Base-by-base conservation (phyloP, 2,113 vertebrate genomes). In the Strigops habroptila region DNA sequence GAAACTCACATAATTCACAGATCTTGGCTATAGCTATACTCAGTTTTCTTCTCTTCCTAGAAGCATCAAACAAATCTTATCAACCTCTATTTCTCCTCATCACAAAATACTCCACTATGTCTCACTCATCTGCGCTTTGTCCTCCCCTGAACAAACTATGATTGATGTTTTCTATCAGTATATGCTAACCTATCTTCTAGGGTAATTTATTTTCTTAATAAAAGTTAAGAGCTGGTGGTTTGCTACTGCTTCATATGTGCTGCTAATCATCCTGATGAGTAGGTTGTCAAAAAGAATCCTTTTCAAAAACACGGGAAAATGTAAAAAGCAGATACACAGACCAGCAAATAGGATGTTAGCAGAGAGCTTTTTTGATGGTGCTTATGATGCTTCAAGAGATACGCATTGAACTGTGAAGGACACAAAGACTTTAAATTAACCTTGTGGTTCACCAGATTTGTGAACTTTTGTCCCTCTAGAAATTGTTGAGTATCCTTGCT, bases 121-220 rank as follows among this genome's bases (percentile, higher is more conserved):
- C 86, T 94, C 79, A 71, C 70, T 92, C 62, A 57, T 79, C 62
- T 96, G n/a, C 49, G 57, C 21, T 80, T 70, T 84, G 39, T 82
- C 88, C 59, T 95, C 39, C 59, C 81, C 44, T 85, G 48, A 97
- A 95, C 69, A 71, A 93, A 88, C 91, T n/a, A 80, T 96, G 91
- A 97, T 95, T 90, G 95, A 97, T 93, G 75, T 53, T 96, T 97
- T 95, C 82, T 86, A 96, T 96, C 79, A 83, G 68, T 88, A 77
- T 86, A 73, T 90, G 93, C 70, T 95, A 93, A 92, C 77, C 49
- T 93, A 75, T 57, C 85, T 84, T 93, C 63, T 60, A 83, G 63
- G 68, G 57, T 95, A 86, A 96, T 97, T 97, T 97, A 84, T 93
- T 96, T 96, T 95, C 94, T 96, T 93, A 93, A 86, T 90, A 96